Conservation (phyloP, 2,888 invertebrate genomes). For the Isotomurus palustris region DNA sequence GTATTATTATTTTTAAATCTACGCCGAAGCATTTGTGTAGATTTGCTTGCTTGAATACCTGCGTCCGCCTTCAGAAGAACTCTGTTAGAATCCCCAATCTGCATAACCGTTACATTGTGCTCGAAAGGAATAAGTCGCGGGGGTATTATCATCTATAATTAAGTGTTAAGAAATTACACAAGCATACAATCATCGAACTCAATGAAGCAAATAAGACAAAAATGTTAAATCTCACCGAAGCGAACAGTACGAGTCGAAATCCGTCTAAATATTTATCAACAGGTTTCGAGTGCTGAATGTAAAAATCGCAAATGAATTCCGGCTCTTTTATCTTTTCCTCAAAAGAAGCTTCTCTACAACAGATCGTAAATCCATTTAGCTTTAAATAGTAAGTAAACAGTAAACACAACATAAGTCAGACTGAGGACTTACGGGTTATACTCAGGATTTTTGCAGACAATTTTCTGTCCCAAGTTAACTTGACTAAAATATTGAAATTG, state of each 20-base stretch:
- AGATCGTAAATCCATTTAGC: too few species aligned
- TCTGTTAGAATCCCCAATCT: background rate
- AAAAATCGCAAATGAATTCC: constrained; percentile 24
- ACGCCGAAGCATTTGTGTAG: too few species aligned
- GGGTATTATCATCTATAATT: constrained; percentile 3
- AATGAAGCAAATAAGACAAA: background rate
- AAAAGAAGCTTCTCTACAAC: too few species aligned
- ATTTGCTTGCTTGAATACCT: background rate
- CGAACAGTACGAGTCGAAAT: constrained; percentile 27
- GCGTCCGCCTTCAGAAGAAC: background rate
- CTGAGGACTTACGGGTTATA: too few species aligned
- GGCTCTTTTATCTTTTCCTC: too few species aligned
- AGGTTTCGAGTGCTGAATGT: constrained; percentile 32
- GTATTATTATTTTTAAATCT: background rate
- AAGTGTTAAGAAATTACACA: too few species aligned
- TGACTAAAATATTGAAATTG: constrained; percentile 19
- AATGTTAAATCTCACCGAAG: constrained; percentile 10
- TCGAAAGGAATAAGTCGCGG: background rate
- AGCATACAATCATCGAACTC: too few species aligned
- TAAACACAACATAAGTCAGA: too few species aligned
- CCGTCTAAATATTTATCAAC: constrained; percentile 23
- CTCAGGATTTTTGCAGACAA: constrained; percentile 25
- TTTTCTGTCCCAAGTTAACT: constrained; percentile 25
- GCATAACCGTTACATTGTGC: background rate
- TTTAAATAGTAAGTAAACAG: too few species aligned